phyloP scores from a whole-genome alignment of 2,888 invertebrate genomes.

The Volucella bombylans region DNA sequence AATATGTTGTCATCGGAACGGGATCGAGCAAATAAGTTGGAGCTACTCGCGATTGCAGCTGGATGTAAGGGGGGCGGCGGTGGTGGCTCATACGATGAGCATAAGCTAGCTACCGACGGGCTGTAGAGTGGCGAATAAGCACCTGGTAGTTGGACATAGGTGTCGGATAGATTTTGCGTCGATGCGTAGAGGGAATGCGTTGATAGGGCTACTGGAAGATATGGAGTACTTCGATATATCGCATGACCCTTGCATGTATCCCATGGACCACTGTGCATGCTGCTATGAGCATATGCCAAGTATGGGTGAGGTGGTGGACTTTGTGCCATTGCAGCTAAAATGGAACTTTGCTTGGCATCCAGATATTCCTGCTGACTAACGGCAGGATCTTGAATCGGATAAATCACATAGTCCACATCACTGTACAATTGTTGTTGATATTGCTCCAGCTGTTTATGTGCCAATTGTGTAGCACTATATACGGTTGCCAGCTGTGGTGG shows the following conservation, averaged over 20 bases:
- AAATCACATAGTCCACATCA: conserved; percentile 95
- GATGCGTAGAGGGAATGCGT: conserved; percentile 89
- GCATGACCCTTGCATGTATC: conserved; percentile 86
- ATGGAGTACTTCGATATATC: conserved; percentile 92
- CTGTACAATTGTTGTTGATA: conserved; percentile 95
- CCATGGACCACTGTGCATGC: conserved; percentile 80
- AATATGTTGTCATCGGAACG: conserved; percentile 92
- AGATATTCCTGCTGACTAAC: conserved; percentile 95
- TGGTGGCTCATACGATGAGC: conserved; percentile 87
- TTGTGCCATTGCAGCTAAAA: conserved; percentile 87
- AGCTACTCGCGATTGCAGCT: conserved; percentile 82
- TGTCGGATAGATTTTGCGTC: conserved; percentile 90
- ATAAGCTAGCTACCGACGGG: conserved; percentile 86
- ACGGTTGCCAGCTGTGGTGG: conserved; percentile 88
- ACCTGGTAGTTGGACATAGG: conserved; percentile 87
- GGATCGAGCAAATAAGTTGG: conserved; percentile 86
- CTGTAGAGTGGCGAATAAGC: conserved; percentile 86
- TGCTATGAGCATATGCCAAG: conserved; percentile 84
- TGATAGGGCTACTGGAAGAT: conserved; percentile 87
- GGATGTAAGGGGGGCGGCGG: conserved; percentile 86
- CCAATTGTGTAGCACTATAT: conserved; percentile 87
- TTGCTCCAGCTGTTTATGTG: conserved; percentile 90
- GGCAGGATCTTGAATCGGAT: conserved; percentile 93
- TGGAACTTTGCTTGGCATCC: conserved; percentile 89
- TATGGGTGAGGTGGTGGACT: conserved; percentile 84